A percentile compares a stretch with the other conserved stretches of the same genome.
These are phyloP conservation scores for Drosophila cracens DNA, from an alignment of 2,888 invertebrate species.

Conservation along the genomic window DNA sequence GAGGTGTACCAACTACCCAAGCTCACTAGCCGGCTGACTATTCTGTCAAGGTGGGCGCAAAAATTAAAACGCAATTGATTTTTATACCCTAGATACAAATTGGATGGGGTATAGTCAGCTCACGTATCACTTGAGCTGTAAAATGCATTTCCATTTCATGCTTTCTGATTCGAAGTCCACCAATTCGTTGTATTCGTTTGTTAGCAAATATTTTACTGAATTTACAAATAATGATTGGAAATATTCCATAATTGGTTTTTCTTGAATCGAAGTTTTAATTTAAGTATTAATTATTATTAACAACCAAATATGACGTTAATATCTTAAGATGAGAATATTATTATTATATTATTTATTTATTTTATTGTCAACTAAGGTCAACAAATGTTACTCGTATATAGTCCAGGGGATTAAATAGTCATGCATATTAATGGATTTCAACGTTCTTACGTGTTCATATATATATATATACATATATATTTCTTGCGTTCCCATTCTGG, in stretches of 20 bases:
- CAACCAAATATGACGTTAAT: not conserved
- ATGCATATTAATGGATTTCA: not conserved
- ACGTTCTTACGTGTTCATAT: conserved; percentile 7
- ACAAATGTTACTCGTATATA: not conserved
- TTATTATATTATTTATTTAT: not conserved
- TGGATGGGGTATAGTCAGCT: not conserved
- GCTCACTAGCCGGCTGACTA: conserved; percentile 16
- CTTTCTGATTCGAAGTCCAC: not conserved
- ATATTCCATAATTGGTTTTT: not conserved
- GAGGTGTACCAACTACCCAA: conserved; percentile 33
- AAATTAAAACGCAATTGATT: conserved; percentile 64
- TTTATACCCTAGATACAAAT: conserved; percentile 48
- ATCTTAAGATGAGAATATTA: not conserved
- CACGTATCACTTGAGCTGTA: not conserved
- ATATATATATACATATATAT: not conserved
- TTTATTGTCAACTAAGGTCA: no score
- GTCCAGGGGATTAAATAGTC: conserved; percentile 2
- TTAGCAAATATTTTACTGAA: not conserved
- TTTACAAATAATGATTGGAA: not conserved
- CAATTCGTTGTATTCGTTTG: not conserved
- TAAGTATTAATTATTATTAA: not conserved
- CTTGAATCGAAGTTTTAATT: not conserved
- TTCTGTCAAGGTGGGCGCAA: conserved; percentile 57
- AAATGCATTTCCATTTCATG: not conserved
- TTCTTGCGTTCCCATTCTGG: conserved; percentile 28